These are phyloP conservation scores for Oconnorella tubifera DNA, from an alignment of 2,888 invertebrate genomes.

Conservation along the genomic window DNA sequence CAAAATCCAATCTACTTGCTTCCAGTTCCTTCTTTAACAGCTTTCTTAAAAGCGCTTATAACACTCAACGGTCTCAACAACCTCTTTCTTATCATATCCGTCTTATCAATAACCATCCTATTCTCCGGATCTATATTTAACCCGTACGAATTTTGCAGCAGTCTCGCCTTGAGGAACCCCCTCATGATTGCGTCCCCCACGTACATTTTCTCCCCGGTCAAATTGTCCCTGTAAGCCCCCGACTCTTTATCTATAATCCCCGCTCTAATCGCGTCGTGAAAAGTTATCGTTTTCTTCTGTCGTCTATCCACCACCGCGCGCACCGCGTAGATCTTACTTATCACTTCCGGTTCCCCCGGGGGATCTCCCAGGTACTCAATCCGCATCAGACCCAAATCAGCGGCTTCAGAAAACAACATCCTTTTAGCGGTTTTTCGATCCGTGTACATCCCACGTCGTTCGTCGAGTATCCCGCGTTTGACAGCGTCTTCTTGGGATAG, in stretches of 20 bases:
- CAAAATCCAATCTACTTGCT: too few species aligned
- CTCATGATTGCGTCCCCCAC: conserved; percentile 53
- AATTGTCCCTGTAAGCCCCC: conserved; percentile 49
- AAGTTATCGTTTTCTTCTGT: conserved; percentile 36
- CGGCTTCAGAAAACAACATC: conserved; percentile 75
- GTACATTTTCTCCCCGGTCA: conserved; percentile 43
- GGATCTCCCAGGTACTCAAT: conserved; percentile 7
- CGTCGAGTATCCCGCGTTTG: conserved; percentile 81
- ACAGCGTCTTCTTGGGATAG: conserved; percentile 69
- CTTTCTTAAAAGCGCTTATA: conserved; percentile 40
- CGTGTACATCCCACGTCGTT: conserved; percentile 60
- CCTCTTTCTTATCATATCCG: conserved; percentile 43
- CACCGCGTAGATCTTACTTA: conserved; percentile 50
- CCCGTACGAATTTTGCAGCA: conserved; percentile 43
- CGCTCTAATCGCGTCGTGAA: conserved; percentile 36
- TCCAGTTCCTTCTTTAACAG: too few species aligned
- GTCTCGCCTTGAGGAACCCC: conserved; percentile 52
- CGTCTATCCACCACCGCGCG: conserved; percentile 48
- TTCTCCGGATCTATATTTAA: conserved; percentile 52
- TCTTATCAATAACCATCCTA: conserved; percentile 47
- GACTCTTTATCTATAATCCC: conserved; percentile 44
- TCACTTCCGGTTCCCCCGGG: conserved; percentile 24
- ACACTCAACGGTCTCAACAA: conserved; percentile 43
- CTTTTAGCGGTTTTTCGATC: conserved; percentile 73
- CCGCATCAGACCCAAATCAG: conserved; percentile 63